These are phyloP conservation scores for Dicaeum eximium DNA, from an alignment of 2,113 vertebrate species.

Conservation along the genomic window DNA sequence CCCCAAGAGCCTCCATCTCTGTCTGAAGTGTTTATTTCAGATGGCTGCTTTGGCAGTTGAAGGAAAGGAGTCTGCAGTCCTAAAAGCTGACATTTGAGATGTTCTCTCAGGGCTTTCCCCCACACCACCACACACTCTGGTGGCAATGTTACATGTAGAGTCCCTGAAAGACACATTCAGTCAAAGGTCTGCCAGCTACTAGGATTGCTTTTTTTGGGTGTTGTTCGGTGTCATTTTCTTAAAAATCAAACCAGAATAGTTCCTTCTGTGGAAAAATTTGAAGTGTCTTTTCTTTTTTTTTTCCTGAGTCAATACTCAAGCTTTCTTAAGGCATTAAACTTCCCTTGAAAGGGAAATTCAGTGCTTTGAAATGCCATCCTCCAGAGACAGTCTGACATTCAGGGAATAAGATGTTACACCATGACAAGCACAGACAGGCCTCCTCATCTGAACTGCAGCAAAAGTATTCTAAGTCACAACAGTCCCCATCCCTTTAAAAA, in stretches of 20 bases:
- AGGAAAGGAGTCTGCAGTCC: neutral
- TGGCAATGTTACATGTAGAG: neutral
- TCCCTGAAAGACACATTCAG: neutral
- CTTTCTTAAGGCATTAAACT: neutral
- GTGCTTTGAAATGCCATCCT: neutral
- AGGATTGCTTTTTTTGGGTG: neutral
- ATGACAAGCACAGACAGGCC: neutral
- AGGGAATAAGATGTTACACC: neutral
- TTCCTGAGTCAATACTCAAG: neutral
- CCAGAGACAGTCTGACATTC: neutral
- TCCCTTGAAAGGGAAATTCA: neutral
- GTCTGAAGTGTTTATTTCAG: neutral
- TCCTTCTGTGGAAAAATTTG: neutral
- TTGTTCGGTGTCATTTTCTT: neutral
- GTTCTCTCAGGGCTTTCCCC: neutral
- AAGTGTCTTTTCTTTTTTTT: neutral
- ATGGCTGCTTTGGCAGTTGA: neutral
- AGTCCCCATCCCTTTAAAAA: neutral
- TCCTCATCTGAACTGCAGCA: neutral
- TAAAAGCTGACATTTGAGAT: neutral
- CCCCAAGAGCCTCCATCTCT: neutral
- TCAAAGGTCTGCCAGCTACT: neutral
- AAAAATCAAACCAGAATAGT: neutral
- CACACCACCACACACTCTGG: neutral
- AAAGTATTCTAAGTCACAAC: neutral